Evolutionary conservation across 2,888 invertebrate species (phyloP), one percentile per base, ranked within the genome.

Genomic region (Mimas tiliae): DNA sequence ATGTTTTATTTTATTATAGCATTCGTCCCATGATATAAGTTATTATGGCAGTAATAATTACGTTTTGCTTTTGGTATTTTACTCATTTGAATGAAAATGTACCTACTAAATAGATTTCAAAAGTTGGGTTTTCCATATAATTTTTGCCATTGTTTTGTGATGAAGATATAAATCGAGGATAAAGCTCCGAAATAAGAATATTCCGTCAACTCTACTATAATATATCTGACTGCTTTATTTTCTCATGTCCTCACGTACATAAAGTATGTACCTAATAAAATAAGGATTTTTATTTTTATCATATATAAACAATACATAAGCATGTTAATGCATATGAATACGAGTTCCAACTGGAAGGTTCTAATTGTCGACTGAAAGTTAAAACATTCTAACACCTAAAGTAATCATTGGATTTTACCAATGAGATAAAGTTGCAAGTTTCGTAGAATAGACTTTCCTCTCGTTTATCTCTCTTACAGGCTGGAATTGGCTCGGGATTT

Each of bases 401-500:
- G 62, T 63, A 47, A 63, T 63, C 33, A 45, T 48, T 12, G 65
- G 47, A 58, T 48, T 63, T 48, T 58, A 47, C n/a, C 53, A n/a
- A 19, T 42, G 34, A 48, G 21, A 77, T 76, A 76, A 79, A 86
- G 83, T 87, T 85, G 85, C 86, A 87, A 88, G 85, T 87, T 89
- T 83, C 79, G 84, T 82, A 82, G 83, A 89, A 86, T 86, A 86
- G 87, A 87, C 89, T 87, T 86, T 79, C 79, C 84, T 81, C 84
- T 86, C 93, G 89, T 93, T 93, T 92, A 93, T 93, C 93, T 93
- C 90, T 90, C 91, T 93, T 93, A 90, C 91, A 90, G 90, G 92
- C 86, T 88, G 88, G 88, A 90, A 89, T 91, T 89, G 89, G 88
- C 86, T 77, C 79, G 89, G 89, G 89, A 89, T 89, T 84, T 83